A percentile compares a stretch with the other conserved stretches of the same genome.
phyloP scores from a whole-genome alignment of 37 sponge, comb jelly and placozoan genomes.

The Bolinopsis microptera region DNA sequence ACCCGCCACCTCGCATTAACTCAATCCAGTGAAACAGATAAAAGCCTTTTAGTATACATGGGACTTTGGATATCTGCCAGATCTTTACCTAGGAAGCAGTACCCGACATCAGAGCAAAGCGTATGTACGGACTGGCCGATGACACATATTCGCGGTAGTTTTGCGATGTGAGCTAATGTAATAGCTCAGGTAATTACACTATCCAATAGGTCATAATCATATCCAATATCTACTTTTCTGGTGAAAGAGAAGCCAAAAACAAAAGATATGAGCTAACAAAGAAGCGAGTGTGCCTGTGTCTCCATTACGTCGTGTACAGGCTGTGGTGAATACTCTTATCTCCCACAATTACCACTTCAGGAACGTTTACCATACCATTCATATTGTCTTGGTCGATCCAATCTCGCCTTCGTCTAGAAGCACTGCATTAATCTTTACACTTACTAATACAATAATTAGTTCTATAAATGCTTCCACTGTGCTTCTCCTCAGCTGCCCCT shows the following conservation, averaged over 20 bases:
- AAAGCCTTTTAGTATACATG: background rate
- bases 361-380: background rate
- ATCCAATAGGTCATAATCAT: background rate
- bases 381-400: background rate
- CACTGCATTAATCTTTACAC: background rate
- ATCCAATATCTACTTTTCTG: background rate
- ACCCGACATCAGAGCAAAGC: background rate
- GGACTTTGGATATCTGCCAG: background rate
- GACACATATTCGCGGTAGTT: background rate
- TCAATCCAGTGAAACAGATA: background rate
- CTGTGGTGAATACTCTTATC: background rate
- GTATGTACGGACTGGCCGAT: background rate
- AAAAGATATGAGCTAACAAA: background rate
- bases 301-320: background rate
- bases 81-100: background rate
- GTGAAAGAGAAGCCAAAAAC: background rate
- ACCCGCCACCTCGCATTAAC: background rate
- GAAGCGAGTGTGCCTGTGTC: background rate
- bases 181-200: background rate
- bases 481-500: background rate
- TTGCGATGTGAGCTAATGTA: background rate
- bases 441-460: background rate
- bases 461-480: background rate
- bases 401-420: background rate
- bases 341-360: too few species aligned